Conservation (phyloP, 2,888 invertebrate species). For the Emmelina monodactyla region DNA sequence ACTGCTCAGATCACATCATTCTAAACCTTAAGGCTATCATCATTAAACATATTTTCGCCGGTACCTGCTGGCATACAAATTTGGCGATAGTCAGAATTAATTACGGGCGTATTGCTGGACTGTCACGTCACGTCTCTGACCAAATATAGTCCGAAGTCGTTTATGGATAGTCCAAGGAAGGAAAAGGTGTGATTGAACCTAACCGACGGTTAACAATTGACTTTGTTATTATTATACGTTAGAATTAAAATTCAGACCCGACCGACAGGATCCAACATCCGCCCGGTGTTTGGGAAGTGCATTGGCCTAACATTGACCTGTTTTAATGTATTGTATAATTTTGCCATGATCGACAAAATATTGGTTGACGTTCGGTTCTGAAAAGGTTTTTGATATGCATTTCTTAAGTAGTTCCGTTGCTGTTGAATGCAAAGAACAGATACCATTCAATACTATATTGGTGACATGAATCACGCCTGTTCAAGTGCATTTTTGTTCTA, state of each 20-base stretch:
- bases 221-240: constrained; percentile 22
- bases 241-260: constrained; percentile 47
- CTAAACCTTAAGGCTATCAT: constrained; percentile 30
- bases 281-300: constrained; percentile 37
- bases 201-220: constrained; percentile 25
- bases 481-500: background rate
- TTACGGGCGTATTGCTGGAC: constrained; percentile 30
- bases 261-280: constrained; percentile 33
- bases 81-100: constrained; percentile 55
- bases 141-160: constrained; percentile 50
- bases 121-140: constrained; percentile 52
- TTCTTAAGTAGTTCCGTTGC: too few species aligned
- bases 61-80: constrained; percentile 33
- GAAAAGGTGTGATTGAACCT: constrained; percentile 50
- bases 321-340: constrained; percentile 6
- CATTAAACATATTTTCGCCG: constrained; percentile 37
- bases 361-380: too few species aligned
- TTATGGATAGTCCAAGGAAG: constrained; percentile 48
- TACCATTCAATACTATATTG: too few species aligned
- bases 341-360: background rate
- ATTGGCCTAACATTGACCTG: constrained; percentile 25
- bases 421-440: too few species aligned
- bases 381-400: too few species aligned
- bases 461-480: background rate
- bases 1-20: constrained; percentile 22